These are phyloP conservation scores for Paralichthys olivaceus DNA, from an alignment of 2,113 vertebrate species.

Conservation along the genomic window DNA sequence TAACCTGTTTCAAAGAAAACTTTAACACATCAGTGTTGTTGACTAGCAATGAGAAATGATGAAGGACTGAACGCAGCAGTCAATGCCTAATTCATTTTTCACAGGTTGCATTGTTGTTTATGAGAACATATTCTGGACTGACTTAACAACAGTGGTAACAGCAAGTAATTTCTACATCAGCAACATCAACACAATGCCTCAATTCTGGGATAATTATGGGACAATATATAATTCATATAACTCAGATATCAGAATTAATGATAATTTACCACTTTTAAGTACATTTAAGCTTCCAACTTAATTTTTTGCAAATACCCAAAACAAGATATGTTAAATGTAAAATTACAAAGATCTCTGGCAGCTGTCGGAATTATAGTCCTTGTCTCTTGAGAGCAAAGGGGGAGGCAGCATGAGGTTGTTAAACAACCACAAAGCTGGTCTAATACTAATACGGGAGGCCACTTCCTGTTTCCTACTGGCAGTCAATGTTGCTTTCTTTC, in stretches of 20 bases:
- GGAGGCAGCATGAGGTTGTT: not conserved
- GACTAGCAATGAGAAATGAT: not conserved
- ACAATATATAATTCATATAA: too few relatives aligned
- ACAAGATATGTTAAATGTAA: too few relatives aligned
- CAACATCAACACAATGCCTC: not conserved
- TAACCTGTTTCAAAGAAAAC: constrained; percentile 15
- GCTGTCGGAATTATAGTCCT: not conserved
- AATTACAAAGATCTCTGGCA: not conserved
- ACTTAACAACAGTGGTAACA: not conserved
- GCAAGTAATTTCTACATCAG: not conserved
- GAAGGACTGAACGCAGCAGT: not conserved
- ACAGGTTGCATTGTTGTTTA: not conserved
- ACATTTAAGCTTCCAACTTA: too few relatives aligned
- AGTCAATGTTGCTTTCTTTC: not conserved
- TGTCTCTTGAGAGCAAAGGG: not conserved
- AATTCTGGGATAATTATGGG: not conserved
- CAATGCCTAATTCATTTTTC: not conserved
- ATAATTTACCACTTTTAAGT: too few relatives aligned
- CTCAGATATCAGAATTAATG: too few relatives aligned
- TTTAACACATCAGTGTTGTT: constrained; percentile 3
- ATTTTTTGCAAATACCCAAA: too few relatives aligned
- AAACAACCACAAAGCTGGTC: not conserved
- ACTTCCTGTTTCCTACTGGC: too few relatives aligned
- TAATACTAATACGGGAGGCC: too few relatives aligned
- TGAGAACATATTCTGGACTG: not conserved